Percentiles rank a stretch among this genome's conserved stretches.
These are phyloP conservation scores for Platerodrilus igneus DNA, from an alignment of 2,888 invertebrate genomes.

Conservation along the genomic window DNA sequence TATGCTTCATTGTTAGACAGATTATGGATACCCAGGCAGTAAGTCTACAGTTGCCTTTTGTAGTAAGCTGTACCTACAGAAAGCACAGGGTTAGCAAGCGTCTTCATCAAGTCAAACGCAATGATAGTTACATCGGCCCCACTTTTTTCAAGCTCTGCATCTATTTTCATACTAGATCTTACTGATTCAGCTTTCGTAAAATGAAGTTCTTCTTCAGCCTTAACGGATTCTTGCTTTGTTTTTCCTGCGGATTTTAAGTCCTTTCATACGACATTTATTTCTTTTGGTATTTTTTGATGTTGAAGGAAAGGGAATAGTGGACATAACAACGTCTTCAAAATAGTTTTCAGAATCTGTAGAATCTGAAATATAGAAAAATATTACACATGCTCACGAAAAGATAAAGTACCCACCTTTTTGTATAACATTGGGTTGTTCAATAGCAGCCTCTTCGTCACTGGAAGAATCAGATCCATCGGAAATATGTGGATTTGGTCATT, in stretches of 20 bases:
- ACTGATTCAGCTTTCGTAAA: constrained; percentile 6
- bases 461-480: no score
- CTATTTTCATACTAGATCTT: constrained; percentile 3
- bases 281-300: no score
- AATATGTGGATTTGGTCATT: no score
- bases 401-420: no score
- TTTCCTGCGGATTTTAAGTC: neutral
- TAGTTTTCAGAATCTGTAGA: no score
- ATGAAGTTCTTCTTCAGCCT: constrained; percentile 5
- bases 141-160: constrained; percentile 4
- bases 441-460: no score
- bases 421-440: no score
- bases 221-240: neutral
- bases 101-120: constrained; percentile 26
- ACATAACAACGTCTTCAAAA: no score
- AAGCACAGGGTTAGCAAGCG: constrained; percentile 23
- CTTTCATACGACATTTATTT: no score
- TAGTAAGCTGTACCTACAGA: constrained; percentile 33
- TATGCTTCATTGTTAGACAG: constrained; percentile 8
- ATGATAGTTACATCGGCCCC: constrained; percentile 12
- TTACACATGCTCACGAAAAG: no score
- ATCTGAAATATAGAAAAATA: no score
- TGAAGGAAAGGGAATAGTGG: no score
- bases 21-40: constrained; percentile 26
- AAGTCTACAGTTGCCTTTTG: constrained; percentile 29